Evolutionary conservation across 2,888 invertebrate genomes (phyloP), one percentile per base, ranked within the genome.

Genomic region (Serrognathus titanus): DNA sequence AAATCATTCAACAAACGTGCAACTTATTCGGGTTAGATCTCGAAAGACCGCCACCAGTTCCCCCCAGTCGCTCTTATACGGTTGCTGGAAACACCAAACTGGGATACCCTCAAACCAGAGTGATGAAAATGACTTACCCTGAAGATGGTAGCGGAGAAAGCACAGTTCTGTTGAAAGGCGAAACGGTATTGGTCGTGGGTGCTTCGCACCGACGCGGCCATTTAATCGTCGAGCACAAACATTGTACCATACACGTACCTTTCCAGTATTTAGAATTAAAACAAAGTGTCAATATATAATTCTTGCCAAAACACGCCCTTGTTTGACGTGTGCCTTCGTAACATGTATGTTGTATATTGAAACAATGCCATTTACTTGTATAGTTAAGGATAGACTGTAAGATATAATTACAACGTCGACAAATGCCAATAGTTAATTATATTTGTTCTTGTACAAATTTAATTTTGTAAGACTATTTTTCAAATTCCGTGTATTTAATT

Each of bases 21-120:
- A 90, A 89, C 60, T 83, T 94, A 48, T 94, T 94, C 74, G 94
- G 94, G 8, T 82, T 95, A 56, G 94, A 95, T 79, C 81, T 94
- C 81, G 94, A 94, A 79, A 84, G 92, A 60, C 94, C 95, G 37
- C 96, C 96, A 37, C 94, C 95, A 35, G 87, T 96, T 63, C 96
- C 96, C 48, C 91, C 93, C 36, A 89, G 92, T 69, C 85, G 96
- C 67, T 87, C 92, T 1, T 96, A 97, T 79, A 94, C 94, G 5
- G 92, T 96, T 57, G 83, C 89, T 31, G 93, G 93, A 68, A 93
- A 94, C 76, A 90, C 92, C 57, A 94, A 94, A 80, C 81, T 94
- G 64, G 90, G 92, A 67, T 96, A 95, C 81, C 96, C 96, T 62
- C 96, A 96, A 80, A 90, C 88, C 66, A 85, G 96, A 72, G 82